Evolutionary conservation across 2,888 invertebrate genomes (phyloP), one percentile per base, ranked within the genome.

Genomic region (Crioceris asparagi): DNA sequence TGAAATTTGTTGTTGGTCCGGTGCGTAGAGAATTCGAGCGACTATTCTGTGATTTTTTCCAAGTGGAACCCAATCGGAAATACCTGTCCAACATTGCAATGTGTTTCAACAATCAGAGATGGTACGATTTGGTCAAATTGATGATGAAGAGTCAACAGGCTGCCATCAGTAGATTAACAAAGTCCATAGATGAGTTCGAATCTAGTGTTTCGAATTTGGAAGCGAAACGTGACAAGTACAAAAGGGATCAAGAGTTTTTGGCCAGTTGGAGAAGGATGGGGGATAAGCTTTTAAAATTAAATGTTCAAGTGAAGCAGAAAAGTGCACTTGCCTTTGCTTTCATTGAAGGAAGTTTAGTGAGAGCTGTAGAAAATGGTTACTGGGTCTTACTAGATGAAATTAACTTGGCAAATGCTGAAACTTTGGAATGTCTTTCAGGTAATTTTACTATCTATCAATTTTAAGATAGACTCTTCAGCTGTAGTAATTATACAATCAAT

Each of bases 351-450:
- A 86, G 87, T 38, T 69, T 98, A 46, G 84, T 96, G 10, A 82
- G 83, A 62, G 96, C 97, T 2, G 74, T 97, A 55, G 79, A 81
- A 58, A 75, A 84, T 53, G 96, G 98, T 1, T 74, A 92, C 52
- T 99, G 98, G 98, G 85, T 99, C 15, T 68, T 98, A 27, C 64
- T 98, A 35, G 98, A 98, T 58, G 98, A 99, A 73, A 96, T 98
- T 36, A 98, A 99, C 69, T 74, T 98, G 52, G 97, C 98, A 0
- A 85, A 91, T 15, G 83, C 93, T 0, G 98, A 98, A 67, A 97
- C 96, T 18, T 70, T 97, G 33, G 93, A 96, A 59, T 94, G 94
- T 59, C 67, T 97, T 23, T 87, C 90, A 3, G 88, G 92, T 27
- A 3, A 27, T 12, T n/a, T n/a, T n/a, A n/a, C n/a, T n/a, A n/a